Base-by-base conservation (phyloP, 2,113 vertebrate genomes). In the Lampris megalopsis region DNA sequence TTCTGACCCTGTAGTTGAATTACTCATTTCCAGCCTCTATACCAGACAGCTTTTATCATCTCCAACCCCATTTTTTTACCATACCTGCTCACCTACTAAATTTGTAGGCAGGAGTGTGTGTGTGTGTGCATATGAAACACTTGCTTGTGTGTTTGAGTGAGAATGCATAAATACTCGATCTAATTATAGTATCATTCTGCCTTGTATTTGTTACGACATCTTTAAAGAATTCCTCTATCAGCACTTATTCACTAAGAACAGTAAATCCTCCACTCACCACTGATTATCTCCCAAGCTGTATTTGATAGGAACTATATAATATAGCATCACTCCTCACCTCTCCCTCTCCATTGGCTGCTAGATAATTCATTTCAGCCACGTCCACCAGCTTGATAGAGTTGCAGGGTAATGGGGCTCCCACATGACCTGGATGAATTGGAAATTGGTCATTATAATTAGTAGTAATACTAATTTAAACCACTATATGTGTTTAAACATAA, bases 341-440 rank as follows among this genome's bases (percentile, higher is more conserved):
- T 35, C 98, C 98, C 79, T 98, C 97, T 5, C 97, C 97, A 60
- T 95, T 96, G 70, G 92, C 92, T 79, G 98, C 95, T 60, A 95
- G 88, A 80, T 99, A 99, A 90, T 98, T 98, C 98, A 99, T 99
- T 73, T 99, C 98, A 80, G 95, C 86, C 52, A 99, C 97, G 79
- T 99, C 97, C 66, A 97, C 92, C 77, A 99, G 92, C 89, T 99
- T 99, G 61, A 99, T 3, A 5, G 74, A 1, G 73, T 90, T 97
- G 87, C 98, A 99, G 62, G 97, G 96, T 94, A 99, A 94, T 0
- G 98, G 98, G 48, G 97, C 84, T 40, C 97, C 98, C 9, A 99
- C 98, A 0, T 99, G 97, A 87, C 98, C 98, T 99, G 38, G 11
- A 61, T n/a, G 53, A 1, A 82, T 8, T 81, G 6, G 72, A 52